A percentile compares a stretch with the other conserved stretches of the same genome.
phyloP scores from a whole-genome alignment of 2,888 invertebrate genomes.

The Drosophila infuscata region DNA sequence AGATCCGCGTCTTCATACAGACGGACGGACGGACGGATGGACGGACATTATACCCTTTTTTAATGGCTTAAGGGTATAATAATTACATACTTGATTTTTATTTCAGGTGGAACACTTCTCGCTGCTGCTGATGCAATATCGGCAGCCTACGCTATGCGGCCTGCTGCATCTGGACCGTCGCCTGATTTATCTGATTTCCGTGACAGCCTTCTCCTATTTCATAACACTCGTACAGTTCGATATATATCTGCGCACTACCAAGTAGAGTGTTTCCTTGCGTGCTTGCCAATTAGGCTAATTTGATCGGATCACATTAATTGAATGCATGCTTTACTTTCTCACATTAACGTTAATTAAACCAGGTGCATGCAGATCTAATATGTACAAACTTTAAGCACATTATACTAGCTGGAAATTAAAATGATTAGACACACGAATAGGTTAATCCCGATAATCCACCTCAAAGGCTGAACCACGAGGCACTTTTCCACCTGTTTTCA shows the following conservation, averaged over 20 bases:
- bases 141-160: conserved; percentile 70
- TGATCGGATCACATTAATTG: conserved; percentile 1
- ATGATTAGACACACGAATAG: background rate
- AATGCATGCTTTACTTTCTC: conserved; percentile 2
- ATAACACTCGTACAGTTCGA: conserved; percentile 80
- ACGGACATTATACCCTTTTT: too few species aligned
- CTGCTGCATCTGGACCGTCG: conserved; percentile 71
- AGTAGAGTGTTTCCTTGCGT: conserved; percentile 2
- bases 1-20: too few species aligned
- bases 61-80: too few species aligned
- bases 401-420: background rate
- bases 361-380: too few species aligned
- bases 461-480: background rate
- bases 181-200: conserved; percentile 71
- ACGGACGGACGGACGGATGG: too few species aligned
- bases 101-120: conserved; percentile 73
- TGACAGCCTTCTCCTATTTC: conserved; percentile 75
- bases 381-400: background rate
- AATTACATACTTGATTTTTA: too few species aligned
- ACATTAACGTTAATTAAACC: background rate
- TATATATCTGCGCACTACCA: conserved; percentile 53
- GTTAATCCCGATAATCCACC: background rate
- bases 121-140: conserved; percentile 52
- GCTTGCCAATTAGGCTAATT: conserved; percentile 32
- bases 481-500: background rate